Evolutionary conservation across 1,140 invertebrate species (phyloP), one percentile per base, ranked within the genome.

Genomic region (Drosophila dunni): DNA sequence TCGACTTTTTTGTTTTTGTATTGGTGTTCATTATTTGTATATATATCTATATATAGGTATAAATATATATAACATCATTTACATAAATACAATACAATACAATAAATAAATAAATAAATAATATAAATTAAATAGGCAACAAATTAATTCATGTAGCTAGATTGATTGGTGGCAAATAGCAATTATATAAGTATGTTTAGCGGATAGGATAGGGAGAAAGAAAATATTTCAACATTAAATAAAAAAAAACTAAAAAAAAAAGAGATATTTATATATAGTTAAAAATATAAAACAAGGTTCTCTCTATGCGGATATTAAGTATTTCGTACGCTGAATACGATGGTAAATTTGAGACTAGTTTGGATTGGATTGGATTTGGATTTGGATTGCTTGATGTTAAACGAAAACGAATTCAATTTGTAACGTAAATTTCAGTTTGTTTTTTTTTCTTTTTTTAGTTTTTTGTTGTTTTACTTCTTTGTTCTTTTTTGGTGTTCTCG

Each of bases 41-140:
- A 29, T 29, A 29, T 29, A 29, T 29, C 3, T 29, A 29, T 29
- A 29, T 29, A 29, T 29, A 29, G 3, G 24, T 29, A 29, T 29
- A 29, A 29, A 29, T 29, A 40, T 50, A 29, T 64, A 46, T 51
- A 64, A 62, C 69, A 80, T 68, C 70, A 81, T 88, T 83, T 86
- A 88, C 79, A 86, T 88, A 88, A 88, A 86, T 86, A 86, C 70
- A 73, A 71, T 74, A 74, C 79, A 88, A 68, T 75, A 75, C 79
- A 89, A 89, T 89, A 88, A 85, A 85, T 85, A 85, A 85, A 85
- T 85, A 85, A 85, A 78, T 88, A 84, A 89, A 68, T 71, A 62
- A 80, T 71, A 77, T 84, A 78, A 77, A 86, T 86, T 66, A 83
- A 89, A 72, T 80, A 78, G 77, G 80, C 84, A 88, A 88, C 79